These are phyloP conservation scores for Aphelocoma coerulescens DNA, from an alignment of 2,113 vertebrate genomes.

Conservation along the genomic window DNA sequence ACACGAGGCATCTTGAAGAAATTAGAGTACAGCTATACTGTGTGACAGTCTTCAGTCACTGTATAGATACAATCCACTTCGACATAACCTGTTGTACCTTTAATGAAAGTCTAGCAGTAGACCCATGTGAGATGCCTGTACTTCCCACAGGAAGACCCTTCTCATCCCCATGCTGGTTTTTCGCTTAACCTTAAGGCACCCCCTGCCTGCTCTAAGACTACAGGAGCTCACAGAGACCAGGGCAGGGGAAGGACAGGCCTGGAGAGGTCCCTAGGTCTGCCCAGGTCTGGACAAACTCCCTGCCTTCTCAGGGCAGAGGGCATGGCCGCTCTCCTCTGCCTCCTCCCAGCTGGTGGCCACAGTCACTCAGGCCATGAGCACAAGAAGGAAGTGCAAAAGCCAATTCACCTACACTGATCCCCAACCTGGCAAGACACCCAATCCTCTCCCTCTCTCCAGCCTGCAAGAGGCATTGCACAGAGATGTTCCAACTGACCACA, in stretches of 20 bases:
- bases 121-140: accelerated
- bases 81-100: accelerated
- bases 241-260: not conserved
- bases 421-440: not conserved
- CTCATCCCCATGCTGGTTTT: not conserved
- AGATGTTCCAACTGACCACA: not conserved
- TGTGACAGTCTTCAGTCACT: accelerated
- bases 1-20: accelerated
- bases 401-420: accelerated
- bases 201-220: not conserved
- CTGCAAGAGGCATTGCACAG: not conserved
- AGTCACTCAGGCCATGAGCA: not conserved
- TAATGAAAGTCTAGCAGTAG: not conserved
- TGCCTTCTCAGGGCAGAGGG: not conserved
- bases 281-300: not conserved
- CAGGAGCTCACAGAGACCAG: not conserved
- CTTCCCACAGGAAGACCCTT: accelerated
- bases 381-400: not conserved
- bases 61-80: not conserved
- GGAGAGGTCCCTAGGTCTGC: not conserved
- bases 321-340: not conserved
- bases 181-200: not conserved
- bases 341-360: accelerated
- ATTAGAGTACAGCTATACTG: not conserved
- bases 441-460: not conserved